Evolutionary conservation across 2,797 vertebrate species (phyloP), one percentile per base, ranked within the genome.

Genomic region (Oreochromis grahami): DNA sequence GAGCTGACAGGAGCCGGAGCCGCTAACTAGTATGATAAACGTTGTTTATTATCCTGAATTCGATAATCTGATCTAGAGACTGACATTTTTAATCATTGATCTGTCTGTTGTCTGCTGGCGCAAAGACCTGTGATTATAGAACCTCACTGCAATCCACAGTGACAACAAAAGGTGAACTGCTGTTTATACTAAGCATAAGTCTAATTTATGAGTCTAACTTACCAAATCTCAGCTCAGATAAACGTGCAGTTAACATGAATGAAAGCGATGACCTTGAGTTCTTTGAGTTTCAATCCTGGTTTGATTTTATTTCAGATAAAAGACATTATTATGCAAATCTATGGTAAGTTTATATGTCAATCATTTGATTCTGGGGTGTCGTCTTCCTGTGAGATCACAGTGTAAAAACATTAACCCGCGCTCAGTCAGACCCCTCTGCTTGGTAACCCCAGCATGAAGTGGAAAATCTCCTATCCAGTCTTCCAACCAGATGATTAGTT

Each of bases 401-500:
- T 58, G 21, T 74, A 45, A 19, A 48, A 60, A 56, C 58, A 65
- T 63, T 63, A 21, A 63, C 34, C 58, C 3, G n/a, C 36, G 10
- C 34, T 63, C 58, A 13, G 32, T 87, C 70, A 26, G 79, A 72
- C 32, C 26, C 78, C 21, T 68, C 58, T 0, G 70, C 70, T n/a
- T 74, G 6, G 34, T 41, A 58, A 78, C 80, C 50, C 83, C 86
- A 65, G 72, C 15, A 5, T 48, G 78, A 85, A 84, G 51, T 77
- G 77, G 48, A 76, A 77, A 77, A 84, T 19, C 79, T 78, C 87
- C 41, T 83, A 45, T 90, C 77, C 83, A 45, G 68, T 72, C 17
- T 48, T 11, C 43, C 74, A 65, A 83, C 80, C 74, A 80, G 36
- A 90, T 79, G 17, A 85, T 83, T 79, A 60, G 72, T 91, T 84